These are phyloP conservation scores for Stramonita haemastoma DNA, from an alignment of 2,888 invertebrate genomes.

Conservation along the genomic window DNA sequence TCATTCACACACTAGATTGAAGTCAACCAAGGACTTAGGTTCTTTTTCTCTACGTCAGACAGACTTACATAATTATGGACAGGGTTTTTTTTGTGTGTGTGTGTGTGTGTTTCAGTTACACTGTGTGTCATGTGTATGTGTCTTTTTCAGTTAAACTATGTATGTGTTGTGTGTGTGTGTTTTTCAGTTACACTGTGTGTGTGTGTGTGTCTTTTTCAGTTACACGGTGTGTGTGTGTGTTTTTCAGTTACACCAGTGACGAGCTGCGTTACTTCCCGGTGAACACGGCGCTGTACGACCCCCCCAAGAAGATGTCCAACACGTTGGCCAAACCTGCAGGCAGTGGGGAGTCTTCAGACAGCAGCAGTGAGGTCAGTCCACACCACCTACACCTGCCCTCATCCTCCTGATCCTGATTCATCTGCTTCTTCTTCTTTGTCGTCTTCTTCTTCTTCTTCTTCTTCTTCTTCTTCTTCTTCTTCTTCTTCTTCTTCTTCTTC, in stretches of 20 bases:
- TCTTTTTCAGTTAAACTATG: too few relatives aligned
- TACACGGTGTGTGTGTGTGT: conserved; percentile 85
- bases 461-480: conserved; percentile 5
- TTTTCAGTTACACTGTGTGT: too few relatives aligned
- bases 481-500: conserved; percentile 4
- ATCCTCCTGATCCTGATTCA: not conserved
- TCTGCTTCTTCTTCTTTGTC: not conserved
- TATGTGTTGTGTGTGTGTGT: too few relatives aligned
- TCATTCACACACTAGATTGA: too few relatives aligned
- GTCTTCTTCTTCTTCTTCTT: conserved; percentile 7
- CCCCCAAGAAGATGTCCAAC: conserved; percentile 61
- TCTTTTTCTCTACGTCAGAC: too few relatives aligned
- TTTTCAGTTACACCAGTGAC: conserved; percentile 84
- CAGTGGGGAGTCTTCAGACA: conserved; percentile 28
- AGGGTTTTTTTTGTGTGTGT: too few relatives aligned
- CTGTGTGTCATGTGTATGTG: too few relatives aligned
- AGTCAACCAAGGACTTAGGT: too few relatives aligned
- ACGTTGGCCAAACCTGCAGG: conserved; percentile 33
- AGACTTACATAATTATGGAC: too few relatives aligned
- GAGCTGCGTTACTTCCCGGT: conserved; percentile 95
- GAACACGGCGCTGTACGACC: conserved; percentile 89
- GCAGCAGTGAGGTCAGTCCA: conserved; percentile 38
- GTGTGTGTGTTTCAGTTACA: too few relatives aligned
- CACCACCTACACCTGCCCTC: too few relatives aligned
- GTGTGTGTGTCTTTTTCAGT: too few relatives aligned